phyloP scores from a whole-genome alignment of 2,888 invertebrate genomes.

The Scaptomyza tumidula region DNA sequence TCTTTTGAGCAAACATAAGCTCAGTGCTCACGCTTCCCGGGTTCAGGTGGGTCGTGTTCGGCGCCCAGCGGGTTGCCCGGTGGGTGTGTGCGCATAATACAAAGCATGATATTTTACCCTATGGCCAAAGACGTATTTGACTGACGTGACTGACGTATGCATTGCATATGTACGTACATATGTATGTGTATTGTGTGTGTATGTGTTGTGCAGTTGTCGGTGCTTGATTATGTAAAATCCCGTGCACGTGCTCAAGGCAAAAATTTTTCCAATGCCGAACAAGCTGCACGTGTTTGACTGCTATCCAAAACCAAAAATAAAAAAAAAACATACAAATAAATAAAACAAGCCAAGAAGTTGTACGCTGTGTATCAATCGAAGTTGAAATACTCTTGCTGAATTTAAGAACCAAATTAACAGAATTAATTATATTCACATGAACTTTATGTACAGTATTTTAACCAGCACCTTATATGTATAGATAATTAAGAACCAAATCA shows the following conservation, averaged over 20 bases:
- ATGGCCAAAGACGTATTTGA: constrained; percentile 23
- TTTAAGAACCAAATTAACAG: background rate
- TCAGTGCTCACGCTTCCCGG: constrained; percentile 25
- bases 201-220: constrained; percentile 53
- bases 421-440: background rate
- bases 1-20: constrained; percentile 78
- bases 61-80: constrained; percentile 53
- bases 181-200: constrained; percentile 32
- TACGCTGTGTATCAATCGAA: background rate
- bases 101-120: constrained; percentile 72
- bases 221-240: constrained; percentile 82
- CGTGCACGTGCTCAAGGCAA: constrained; percentile 83
- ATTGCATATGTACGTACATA: constrained; percentile 12
- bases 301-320: constrained; percentile 52
- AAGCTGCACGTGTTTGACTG: constrained; percentile 72
- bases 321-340: constrained; percentile 6
- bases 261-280: constrained; percentile 82
- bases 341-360: background rate
- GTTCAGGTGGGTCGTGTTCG: constrained; percentile 41
- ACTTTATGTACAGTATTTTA: too few relatives aligned
- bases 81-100: constrained; percentile 35
- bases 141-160: constrained; percentile 46
- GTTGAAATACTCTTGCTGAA: background rate
- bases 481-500: background rate
- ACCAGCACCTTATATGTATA: too few relatives aligned